phyloP scores from a whole-genome alignment of 2,888 invertebrate species.

The Lucinisca nassula region DNA sequence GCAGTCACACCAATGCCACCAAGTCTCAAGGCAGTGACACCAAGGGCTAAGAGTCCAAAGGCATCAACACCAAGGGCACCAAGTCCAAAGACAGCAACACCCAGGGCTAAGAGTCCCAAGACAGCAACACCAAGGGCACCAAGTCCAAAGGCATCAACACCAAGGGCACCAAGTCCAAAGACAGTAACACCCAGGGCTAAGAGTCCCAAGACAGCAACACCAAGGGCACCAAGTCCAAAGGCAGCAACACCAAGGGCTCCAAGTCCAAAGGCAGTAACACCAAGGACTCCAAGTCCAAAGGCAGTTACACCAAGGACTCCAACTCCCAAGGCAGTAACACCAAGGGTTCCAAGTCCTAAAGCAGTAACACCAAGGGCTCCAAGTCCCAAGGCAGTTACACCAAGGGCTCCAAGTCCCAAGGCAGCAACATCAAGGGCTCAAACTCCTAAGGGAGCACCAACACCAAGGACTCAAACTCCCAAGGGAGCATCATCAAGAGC shows the following conservation, averaged over 20 bases:
- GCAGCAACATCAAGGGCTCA: conserved; percentile 43
- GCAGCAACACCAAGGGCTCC: conserved; percentile 30
- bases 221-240: conserved; percentile 22
- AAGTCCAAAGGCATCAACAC: conserved; percentile 22
- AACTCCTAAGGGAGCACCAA: conserved; percentile 51
- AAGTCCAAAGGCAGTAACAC: conserved; percentile 34
- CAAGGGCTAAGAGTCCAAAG: conserved; percentile 23
- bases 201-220: conserved; percentile 34
- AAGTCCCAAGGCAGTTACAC: conserved; percentile 62
- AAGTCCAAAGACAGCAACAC: conserved; percentile 38
- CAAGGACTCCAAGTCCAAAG: conserved; percentile 30
- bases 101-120: conserved; percentile 21
- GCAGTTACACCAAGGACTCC: conserved; percentile 25
- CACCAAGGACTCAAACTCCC: conserved; percentile 56
- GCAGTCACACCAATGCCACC: conserved; percentile 20
- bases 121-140: conserved; percentile 33
- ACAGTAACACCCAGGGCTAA: conserved; percentile 33
- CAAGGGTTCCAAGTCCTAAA: conserved; percentile 28
- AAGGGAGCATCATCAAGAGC: conserved; percentile 5
- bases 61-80: conserved; percentile 1
- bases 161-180: conserved; percentile 39
- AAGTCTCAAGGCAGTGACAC: conserved; percentile 31
- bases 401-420: conserved; percentile 59
- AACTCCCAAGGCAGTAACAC: conserved; percentile 39
- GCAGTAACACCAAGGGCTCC: conserved; percentile 38